Base-by-base conservation (phyloP, 2,797 vertebrate species). In the Masticophis lateralis region DNA sequence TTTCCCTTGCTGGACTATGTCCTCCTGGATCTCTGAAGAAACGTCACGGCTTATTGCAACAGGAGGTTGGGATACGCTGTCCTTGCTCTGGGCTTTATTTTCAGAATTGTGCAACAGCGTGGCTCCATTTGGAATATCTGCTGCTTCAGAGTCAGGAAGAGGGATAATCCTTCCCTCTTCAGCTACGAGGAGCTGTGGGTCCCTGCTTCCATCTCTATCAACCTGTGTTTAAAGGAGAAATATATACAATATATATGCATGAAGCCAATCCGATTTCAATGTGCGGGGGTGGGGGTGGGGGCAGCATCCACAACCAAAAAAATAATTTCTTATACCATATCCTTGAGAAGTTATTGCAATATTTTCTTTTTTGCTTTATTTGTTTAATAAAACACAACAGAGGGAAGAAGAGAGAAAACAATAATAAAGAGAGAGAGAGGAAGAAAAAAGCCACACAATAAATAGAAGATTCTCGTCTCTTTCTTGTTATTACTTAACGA, bases 161-260 rank as follows among this genome's bases (percentile, higher is more conserved):
- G 69, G 86, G 69, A 32, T 94, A 87, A 0, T 59, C 51, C 25
- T 43, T 10, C 10, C 32, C 32, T 96, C 95, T 93, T 95, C 97
- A 18, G 57, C 56, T 32, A 32, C 51, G 5, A 20, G 53, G 47
- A 60, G 32, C 13, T 66, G 92, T 74, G 90, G 97, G 51, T 86
- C 90, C 37, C 92, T 94, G 56, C 88, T 94, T 92, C 88, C 94
- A 93, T 90, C 90, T 1, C 87, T 79, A 74, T 94, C 88, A 53
- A 92, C 32, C 95, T 97, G 90, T 37, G 89, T 56, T 2, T 90
- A 57, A 90, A 87, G 28, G 5, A 53, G 27, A 86, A 93, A 93
- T 86, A 83, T 10, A 60, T 27, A 90, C 18, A 27, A 27, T 25
- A 10, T 61, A 61, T 1, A 22, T 61, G 60, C 9, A 61, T 61